phyloP scores from a whole-genome alignment of 2,888 invertebrate genomes.

The Tuta absoluta region DNA sequence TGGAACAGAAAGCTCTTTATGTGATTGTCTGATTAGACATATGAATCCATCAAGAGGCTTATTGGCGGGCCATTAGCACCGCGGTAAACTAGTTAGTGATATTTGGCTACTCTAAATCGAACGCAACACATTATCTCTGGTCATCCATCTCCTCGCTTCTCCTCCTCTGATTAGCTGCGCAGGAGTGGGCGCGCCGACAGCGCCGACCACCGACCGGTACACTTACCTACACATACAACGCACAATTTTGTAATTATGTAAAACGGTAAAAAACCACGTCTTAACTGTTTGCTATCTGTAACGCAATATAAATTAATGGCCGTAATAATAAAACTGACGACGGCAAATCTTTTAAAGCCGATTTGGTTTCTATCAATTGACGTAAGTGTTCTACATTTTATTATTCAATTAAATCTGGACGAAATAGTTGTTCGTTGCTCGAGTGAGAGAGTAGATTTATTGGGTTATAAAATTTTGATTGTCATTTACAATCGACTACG shows the following conservation, averaged over 20 bases:
- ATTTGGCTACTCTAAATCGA: conserved; percentile 65
- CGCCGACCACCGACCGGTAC: conserved; percentile 49
- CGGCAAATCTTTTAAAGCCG: conserved; percentile 64
- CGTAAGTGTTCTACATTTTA: conserved; percentile 66
- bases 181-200: conserved; percentile 63
- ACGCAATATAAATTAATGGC: conserved; percentile 75
- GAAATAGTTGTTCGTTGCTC: conserved; percentile 28
- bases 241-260: conserved; percentile 78
- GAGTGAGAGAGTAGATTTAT: conserved; percentile 34
- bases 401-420: conserved; percentile 55
- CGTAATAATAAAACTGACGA: conserved; percentile 68
- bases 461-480: conserved; percentile 31
- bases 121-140: conserved; percentile 70
- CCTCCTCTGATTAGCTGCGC: conserved; percentile 56
- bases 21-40: conserved; percentile 34
- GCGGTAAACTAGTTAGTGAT: conserved; percentile 56
- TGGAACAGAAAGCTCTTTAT: conserved; percentile 14
- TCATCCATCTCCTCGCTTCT: conserved; percentile 69
- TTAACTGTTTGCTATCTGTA: conserved; percentile 74
- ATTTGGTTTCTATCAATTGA: conserved; percentile 62
- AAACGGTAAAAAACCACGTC: conserved; percentile 71
- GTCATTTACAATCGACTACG: neutral
- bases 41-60: conserved; percentile 45
- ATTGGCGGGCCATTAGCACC: conserved; percentile 61
- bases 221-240: conserved; percentile 59